Base-by-base conservation (phyloP, 2,888 invertebrate genomes). In the Therioaphis trifolii region DNA sequence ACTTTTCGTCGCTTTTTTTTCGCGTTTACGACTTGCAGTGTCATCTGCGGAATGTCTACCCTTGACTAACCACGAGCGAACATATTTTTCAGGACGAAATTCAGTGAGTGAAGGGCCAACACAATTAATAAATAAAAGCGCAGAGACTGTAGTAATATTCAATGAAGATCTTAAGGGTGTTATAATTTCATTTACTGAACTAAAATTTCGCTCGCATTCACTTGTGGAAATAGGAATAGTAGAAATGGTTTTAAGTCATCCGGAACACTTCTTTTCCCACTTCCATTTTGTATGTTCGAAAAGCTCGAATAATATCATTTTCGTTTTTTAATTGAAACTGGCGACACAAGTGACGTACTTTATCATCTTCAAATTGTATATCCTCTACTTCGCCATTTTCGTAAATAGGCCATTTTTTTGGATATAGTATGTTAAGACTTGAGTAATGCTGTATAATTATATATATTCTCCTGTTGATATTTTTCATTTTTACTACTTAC, bases 71-170 rank as follows among this genome's bases (percentile, higher is more conserved):
- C 71, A 72, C 29, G 49, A 49, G 18, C 49, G 27, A 29, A 72
- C 49, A n/a, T 72, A 72, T 71, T 72, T 72, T 72, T 72, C 71
- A 29, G 71, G 71, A 52, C 29, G 49, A 52, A 72, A 52, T 72
- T 72, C 49, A 49, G 12, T 49, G 29, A 52, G 71, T 49, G 29
- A 49, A 27, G 18, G 27, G n/a, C 27, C 27, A 52, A 52, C 71
- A 72, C 49, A 72, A 52, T 72, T 72, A 29, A 72, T 29, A 72
- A 72, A 72, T 72, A 58, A 40, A 58, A 58, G 58, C 11, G 46
- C 46, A 46, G 46, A 46, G 12, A 46, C 46, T 46, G 46, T 46
- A 46, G 7, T 46, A 46, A 72, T 72, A n/a, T 72, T 72, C 43
- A 72, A 52, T 55, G 52, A 35, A 72, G 49, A 35, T 52, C 52